These are phyloP conservation scores for Neosilurus mollespiculum DNA, from an alignment of 2,797 vertebrate species.

Conservation along the genomic window DNA sequence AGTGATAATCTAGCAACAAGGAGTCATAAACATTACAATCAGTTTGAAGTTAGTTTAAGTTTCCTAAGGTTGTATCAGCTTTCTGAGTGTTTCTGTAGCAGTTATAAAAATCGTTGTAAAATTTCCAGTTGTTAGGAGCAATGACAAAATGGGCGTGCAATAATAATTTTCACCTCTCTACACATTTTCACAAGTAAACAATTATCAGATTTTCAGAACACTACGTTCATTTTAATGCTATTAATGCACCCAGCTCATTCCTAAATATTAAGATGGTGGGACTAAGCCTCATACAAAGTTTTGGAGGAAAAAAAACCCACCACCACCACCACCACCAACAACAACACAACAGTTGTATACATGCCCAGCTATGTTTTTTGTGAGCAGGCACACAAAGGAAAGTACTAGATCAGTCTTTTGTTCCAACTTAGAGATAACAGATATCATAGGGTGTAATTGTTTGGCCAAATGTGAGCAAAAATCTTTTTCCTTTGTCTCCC, in stretches of 20 bases:
- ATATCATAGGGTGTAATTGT: constrained; percentile 11
- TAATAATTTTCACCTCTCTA: neutral
- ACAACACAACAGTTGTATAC: neutral
- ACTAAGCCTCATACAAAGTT: neutral
- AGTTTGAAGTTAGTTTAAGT: neutral
- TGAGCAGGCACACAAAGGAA: constrained; percentile 7
- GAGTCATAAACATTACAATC: neutral
- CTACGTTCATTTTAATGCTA: neutral
- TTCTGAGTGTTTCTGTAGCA: neutral
- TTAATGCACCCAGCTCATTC: neutral
- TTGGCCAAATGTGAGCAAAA: constrained; percentile 21
- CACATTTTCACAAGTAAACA: neutral
- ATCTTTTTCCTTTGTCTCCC: constrained; percentile 25
- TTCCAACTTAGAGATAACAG: neutral
- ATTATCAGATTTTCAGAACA: neutral
- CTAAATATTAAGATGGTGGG: neutral
- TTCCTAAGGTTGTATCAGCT: neutral
- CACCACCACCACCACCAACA: too few species aligned
- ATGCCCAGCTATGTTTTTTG: neutral
- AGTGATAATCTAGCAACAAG: neutral
- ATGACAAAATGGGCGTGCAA: neutral
- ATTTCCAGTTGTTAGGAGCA: neutral
- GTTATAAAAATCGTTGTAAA: neutral
- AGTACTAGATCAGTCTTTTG: neutral
- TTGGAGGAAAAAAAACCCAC: neutral